Base-by-base conservation (phyloP, 2,888 invertebrate genomes). In the Agrotis puta region DNA sequence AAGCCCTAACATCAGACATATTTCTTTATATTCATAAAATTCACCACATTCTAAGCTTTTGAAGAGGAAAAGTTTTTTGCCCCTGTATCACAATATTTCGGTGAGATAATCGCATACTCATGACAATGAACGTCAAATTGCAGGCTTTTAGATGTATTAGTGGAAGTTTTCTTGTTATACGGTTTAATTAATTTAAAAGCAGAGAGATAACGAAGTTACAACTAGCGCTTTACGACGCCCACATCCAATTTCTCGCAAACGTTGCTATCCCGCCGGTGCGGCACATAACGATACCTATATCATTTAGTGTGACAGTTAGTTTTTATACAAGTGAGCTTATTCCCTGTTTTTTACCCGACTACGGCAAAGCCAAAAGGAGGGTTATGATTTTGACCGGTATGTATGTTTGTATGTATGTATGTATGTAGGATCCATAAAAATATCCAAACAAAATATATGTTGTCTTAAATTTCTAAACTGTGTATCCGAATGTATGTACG, bases 171-270 rank as follows among this genome's bases (percentile, higher is more conserved):
- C 67, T 81, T 45, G 69, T 71, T 65, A 58, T 61, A 79, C 53
- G 58, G 65, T 58, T 71, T 80, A 75, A 84, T 85, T 79, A 70
- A 84, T 76, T 79, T 83, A 74, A 82, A 85, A 81, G 65, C 51
- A 65, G 61, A 64, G 64, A 77, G 73, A 77, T 77, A 79, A 77
- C 64, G 64, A 64, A 68, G 51, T 56, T 74, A 80, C 71, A 79
- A 81, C 79, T 76, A 83, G 69, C 64, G 64, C 63, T 82, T 79
- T 64, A 74, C 70, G 54, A 77, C 87, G 80, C 85, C 85, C 85
- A 86, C 85, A 70, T 79, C 70, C 80, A 85, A 85, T 86, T 85
- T 84, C 84, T 79, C 74, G 71, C 79, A 72, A 81, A 79, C 72
- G 75, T 73, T 71, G 82, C 72, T 82, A 70, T 72, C 70, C 75